phyloP scores from a whole-genome alignment of 2,113 vertebrate species.

The Phainopepla nitens region DNA sequence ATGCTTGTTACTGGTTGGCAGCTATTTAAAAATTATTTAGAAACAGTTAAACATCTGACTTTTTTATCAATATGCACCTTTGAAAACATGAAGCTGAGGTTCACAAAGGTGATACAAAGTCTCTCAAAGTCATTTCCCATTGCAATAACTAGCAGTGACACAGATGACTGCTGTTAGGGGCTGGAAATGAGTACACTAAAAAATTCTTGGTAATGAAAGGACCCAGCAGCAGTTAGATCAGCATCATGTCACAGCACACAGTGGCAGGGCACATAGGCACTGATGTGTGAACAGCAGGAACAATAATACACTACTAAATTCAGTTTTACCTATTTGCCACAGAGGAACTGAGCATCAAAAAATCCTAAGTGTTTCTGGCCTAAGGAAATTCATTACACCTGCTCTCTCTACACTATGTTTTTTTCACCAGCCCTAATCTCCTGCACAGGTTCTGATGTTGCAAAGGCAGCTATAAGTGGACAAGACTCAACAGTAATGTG shows the following conservation, averaged over 20 bases:
- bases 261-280: background rate
- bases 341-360: background rate
- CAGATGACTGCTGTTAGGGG: fast-evolving
- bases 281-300: background rate
- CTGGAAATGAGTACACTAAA: background rate
- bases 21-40: background rate
- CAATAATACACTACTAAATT: background rate
- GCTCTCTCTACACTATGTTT: background rate
- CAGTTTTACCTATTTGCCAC: background rate
- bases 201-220: background rate
- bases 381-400: background rate
- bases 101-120: background rate
- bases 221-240: background rate
- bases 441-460: background rate
- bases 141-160: background rate
- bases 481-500: background rate
- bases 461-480: background rate
- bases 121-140: background rate
- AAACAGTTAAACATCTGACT: background rate
- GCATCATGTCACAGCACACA: background rate
- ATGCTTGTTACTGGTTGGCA: background rate
- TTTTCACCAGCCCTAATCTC: background rate
- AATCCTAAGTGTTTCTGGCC: background rate
- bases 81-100: background rate
- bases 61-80: background rate